Evolutionary conservation across 2,888 invertebrate genomes (phyloP), one percentile per base, ranked within the genome.

Genomic region (Tenthredo distinguenda): DNA sequence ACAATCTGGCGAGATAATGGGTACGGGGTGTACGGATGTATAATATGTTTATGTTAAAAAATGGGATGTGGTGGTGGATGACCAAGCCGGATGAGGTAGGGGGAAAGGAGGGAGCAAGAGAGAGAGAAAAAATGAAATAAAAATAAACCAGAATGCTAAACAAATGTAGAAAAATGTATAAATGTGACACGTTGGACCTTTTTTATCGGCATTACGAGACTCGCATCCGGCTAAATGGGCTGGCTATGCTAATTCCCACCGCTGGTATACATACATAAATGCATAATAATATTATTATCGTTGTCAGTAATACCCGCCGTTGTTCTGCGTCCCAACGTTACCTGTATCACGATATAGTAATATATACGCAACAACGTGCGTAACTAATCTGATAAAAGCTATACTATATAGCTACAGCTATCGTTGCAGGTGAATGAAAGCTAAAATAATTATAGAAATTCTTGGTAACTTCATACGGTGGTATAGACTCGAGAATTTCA

Each of bases 231-330:
- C 68, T 84, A 86, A 86, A 86, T 86, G 85, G 81, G 77, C 85
- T 85, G 83, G 87, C 72, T 89, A 90, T 90, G 90, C 87, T 90
- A 90, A 90, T 90, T 90, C 88, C 76, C 85, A 71, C 50, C 40
- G 74, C 77, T 9, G 77, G 40, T 43, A 43, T 77, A 81, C 58
- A 84, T 84, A 86, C 86, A 87, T 85, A 86, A 74, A 86, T 87
- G 86, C 84, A 87, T 89, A 89, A 90, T 90, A 90, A 50, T 81
- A 81, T 81, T 81, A 81, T 81, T 77, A 55, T 77, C 40, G 50
- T 81, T 50, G 58, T 81, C 37, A n/a, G 40, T 74, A 74, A 43
- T 74, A 74, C 18, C 31, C 68, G 6, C 68, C 68, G 68, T 34
- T 34, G 34, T 68, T 18, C 68, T 18, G 31, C 34, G 18, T 0